These are phyloP conservation scores for Trichoplusia ni DNA, from an alignment of 1,140 invertebrate genomes.

Conservation along the genomic window DNA sequence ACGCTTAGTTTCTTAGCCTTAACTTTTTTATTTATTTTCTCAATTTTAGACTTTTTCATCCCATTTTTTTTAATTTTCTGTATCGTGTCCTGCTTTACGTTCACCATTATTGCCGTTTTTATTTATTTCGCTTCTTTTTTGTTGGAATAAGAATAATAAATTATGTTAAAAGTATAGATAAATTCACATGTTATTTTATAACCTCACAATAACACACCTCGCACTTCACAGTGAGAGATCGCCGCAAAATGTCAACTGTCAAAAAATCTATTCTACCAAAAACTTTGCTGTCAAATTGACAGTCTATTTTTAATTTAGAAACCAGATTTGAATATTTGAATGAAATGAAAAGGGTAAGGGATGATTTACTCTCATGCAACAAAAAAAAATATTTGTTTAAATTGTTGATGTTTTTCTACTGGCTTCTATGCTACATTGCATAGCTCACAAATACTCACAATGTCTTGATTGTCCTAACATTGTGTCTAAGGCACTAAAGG, in stretches of 20 bases:
- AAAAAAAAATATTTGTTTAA: too few relatives aligned
- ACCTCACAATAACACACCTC: background rate
- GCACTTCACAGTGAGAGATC: background rate
- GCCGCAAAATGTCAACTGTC: background rate
- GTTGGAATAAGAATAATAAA: too few relatives aligned
- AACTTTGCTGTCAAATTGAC: background rate
- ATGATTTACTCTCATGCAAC: background rate
- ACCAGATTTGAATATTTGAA: background rate
- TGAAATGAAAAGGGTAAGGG: too few relatives aligned
- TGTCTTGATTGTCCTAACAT: too few relatives aligned
- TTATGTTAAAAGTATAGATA: too few relatives aligned
- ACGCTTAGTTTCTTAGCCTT: slow-evolving; percentile 13
- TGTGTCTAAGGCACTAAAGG: too few relatives aligned
- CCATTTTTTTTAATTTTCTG: slow-evolving; percentile 8
- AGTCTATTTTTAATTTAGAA: background rate
- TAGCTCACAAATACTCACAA: too few relatives aligned
- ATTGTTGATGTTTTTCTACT: too few relatives aligned
- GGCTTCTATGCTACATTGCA: too few relatives aligned
- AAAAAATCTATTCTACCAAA: too few relatives aligned
- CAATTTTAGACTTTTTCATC: slow-evolving; percentile 21
- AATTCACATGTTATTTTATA: slow-evolving; percentile 11
- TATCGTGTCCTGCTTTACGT: slow-evolving; percentile 25
- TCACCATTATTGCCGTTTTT: slow-evolving; percentile 37
- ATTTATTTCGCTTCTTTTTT: too few relatives aligned
- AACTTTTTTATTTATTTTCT: slow-evolving; percentile 35